Evolutionary conservation across 64 coral and sea anemone species (phyloP), one percentile per base, ranked within the genome.

Genomic region (Pachyseris speciosa): DNA sequence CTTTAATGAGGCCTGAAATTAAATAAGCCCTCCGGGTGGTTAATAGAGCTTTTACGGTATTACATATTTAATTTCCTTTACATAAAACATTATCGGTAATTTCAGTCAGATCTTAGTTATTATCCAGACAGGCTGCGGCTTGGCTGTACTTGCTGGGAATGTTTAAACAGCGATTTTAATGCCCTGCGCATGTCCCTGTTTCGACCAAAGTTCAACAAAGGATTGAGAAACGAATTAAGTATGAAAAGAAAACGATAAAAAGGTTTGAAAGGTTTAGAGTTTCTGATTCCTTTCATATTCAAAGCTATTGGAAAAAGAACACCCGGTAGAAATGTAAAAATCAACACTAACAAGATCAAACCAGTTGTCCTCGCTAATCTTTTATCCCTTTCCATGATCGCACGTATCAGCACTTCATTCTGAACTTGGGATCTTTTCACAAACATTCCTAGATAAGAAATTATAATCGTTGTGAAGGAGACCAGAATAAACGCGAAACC

Each of bases 121-220:
- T n/a, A n/a, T n/a, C n/a, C n/a, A n/a, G n/a, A n/a, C n/a, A n/a
- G n/a, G n/a, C n/a, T n/a, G n/a, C n/a, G n/a, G n/a, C n/a, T n/a
- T 43, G 69, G 34, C 19, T 26, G 38, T 11, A 44, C 69, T n/a
- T 73, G 37, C 22, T 73, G 69, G 20, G 20, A 17, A 26, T 39
- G 7, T 42, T 25, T 8, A 1, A 73, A 44, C 33, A 73, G 11
- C 0, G n/a, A 19, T 25, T 20, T 43, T 10, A 73, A 22, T 19
- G 37, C 69, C 10, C 20, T 42, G 19, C 69, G 69, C 37, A 73
- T 73, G 6, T 73, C 69, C 25, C 26, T 73, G 19, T 16, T 73
- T 9, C 37, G 69, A 24, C 69, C 38, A 44, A 73, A 73, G 20
- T 73, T 73, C 69, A 73, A 43, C 20, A 73, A 42, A 73, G 69